Conservation (phyloP, 2,113 vertebrate genomes). For the Lepidothrix coronata region DNA sequence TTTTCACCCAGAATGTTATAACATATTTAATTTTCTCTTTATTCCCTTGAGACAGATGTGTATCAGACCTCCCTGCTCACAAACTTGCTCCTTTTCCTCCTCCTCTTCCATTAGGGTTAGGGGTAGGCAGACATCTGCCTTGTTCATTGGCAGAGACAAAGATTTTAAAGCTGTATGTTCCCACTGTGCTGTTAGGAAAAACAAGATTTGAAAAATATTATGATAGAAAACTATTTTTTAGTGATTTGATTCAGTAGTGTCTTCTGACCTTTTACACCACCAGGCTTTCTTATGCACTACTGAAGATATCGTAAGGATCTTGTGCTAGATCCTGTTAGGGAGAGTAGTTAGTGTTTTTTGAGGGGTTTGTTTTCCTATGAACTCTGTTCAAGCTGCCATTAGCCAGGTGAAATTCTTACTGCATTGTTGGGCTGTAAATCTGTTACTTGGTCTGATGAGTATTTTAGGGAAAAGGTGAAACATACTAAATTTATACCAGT, state of each 20-base stretch:
- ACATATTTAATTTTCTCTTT: neutral
- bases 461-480: conserved; percentile 52
- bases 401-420: conserved; percentile 32
- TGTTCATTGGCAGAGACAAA: neutral
- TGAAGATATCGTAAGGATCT: neutral
- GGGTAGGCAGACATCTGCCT: neutral
- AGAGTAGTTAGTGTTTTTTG: neutral
- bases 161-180: neutral
- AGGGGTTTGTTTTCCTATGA: neutral
- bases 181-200: neutral
- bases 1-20: neutral
- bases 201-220: neutral
- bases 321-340: neutral
- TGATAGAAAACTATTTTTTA: neutral
- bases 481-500: neutral
- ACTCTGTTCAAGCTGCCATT: conserved; percentile 6
- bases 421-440: conserved; percentile 34
- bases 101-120: neutral
- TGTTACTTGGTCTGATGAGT: neutral
- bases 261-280: neutral
- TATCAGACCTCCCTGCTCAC: neutral
- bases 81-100: neutral
- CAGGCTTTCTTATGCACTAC: neutral
- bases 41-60: neutral
- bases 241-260: neutral